phyloP scores from a whole-genome alignment of 2,888 invertebrate genomes.

The Scaptodrosophila latifasciaeformis region DNA sequence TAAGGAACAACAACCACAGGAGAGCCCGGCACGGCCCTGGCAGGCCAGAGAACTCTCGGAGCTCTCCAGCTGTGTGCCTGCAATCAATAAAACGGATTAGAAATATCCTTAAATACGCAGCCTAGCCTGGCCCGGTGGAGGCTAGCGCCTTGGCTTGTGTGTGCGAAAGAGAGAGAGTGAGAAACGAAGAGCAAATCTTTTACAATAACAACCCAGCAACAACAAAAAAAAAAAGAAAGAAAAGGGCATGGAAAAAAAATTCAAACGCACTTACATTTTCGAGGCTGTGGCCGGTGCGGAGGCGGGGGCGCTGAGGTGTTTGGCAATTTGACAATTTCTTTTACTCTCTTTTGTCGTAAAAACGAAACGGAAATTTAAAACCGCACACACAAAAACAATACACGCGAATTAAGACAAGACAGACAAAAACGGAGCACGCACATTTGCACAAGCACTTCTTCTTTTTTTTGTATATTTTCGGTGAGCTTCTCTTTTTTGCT shows the following conservation, averaged over 20 bases:
- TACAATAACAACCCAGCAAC: conserved; percentile 39
- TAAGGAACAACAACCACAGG: too few species aligned
- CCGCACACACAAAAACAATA: conserved; percentile 23
- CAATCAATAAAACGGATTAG: conserved; percentile 71
- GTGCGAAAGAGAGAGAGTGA: conserved; percentile 7
- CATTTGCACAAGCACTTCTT: conserved; percentile 11
- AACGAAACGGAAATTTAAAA: not conserved
- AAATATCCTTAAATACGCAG: conserved; percentile 63
- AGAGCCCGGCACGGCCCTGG: too few species aligned
- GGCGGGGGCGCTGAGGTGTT: too few species aligned
- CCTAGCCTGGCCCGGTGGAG: conserved; percentile 38
- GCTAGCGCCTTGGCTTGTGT: too few species aligned
- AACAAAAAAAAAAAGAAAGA: conserved; percentile 14
- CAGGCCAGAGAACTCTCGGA: conserved; percentile 7
- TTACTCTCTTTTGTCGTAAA: conserved; percentile 5
- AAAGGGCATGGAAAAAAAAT: conserved; percentile 27
- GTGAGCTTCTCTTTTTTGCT: too few species aligned
- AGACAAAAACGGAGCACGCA: conserved; percentile 17
- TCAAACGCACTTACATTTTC: conserved; percentile 52
- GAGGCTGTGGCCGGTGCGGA: too few species aligned
- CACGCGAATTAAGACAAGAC: too few species aligned
- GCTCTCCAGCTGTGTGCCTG: conserved; percentile 59
- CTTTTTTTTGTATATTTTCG: too few species aligned
- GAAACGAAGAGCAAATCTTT: conserved; percentile 37
- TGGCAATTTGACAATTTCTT: too few species aligned